phyloP scores from a whole-genome alignment of 2,113 vertebrate genomes.

The Sarotherodon lohbergeri region DNA sequence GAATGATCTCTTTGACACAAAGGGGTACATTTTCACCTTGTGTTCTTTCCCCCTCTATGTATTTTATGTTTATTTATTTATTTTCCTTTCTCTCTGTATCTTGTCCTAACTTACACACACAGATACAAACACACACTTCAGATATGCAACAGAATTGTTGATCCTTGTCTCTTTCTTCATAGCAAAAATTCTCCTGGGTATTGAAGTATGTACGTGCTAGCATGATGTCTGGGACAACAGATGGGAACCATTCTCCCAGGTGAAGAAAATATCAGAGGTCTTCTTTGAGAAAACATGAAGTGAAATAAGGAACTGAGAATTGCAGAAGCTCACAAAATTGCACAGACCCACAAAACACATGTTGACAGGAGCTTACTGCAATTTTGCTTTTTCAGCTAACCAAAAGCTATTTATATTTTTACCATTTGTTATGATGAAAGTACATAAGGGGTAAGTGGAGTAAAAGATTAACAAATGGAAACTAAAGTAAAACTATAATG shows the following conservation, averaged over 20 bases:
- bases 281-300: neutral
- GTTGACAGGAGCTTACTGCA: neutral
- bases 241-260: constrained; percentile 24
- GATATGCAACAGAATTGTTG: constrained; percentile 15
- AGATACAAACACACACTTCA: neutral
- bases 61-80: neutral
- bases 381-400: neutral
- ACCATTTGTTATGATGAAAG: accelerated
- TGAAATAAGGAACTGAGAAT: neutral
- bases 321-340: neutral
- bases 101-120: neutral
- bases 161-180: constrained; percentile 17
- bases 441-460: neutral
- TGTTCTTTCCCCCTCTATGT: neutral
- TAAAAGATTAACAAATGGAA: neutral
- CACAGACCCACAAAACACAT: neutral
- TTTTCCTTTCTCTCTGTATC: neutral
- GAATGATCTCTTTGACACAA: neutral
- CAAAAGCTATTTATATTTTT: neutral
- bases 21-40: neutral
- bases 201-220: constrained; percentile 11
- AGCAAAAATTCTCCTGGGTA: constrained; percentile 1
- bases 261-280: constrained; percentile 33
- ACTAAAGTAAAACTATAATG: neutral
- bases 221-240: constrained; percentile 33